Evolutionary conservation across 2,113 vertebrate species (phyloP).

Genomic region (Hippocampus mohnikei): DNA sequence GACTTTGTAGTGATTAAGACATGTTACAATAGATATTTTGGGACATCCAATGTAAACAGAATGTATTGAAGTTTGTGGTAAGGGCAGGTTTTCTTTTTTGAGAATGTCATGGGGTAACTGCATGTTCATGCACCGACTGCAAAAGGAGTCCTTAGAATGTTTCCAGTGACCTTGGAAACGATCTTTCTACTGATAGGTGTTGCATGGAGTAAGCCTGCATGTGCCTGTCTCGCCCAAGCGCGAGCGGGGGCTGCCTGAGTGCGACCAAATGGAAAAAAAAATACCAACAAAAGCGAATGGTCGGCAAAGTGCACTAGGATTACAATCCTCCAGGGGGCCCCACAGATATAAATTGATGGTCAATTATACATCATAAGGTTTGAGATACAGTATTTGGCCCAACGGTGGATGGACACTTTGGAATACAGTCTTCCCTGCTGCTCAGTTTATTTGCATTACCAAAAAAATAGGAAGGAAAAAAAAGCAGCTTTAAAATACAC

Average conservation of each 20-base stretch:
- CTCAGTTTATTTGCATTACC: not conserved
- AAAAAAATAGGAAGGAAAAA: not conserved
- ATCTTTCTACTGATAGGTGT: slow-evolving; percentile 11
- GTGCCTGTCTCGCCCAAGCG: not conserved
- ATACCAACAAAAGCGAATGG: slow-evolving; percentile 30
- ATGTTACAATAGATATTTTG: not conserved
- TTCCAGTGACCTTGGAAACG: slow-evolving; percentile 31
- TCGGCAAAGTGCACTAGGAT: slow-evolving; percentile 37
- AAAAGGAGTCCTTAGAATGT: slow-evolving; percentile 20
- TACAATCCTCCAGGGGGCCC: slow-evolving; percentile 50
- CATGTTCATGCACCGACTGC: slow-evolving; percentile 8
- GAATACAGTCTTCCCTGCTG: not conserved
- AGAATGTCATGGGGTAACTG: slow-evolving; percentile 42
- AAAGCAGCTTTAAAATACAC: not conserved
- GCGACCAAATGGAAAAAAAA: slow-evolving; percentile 42
- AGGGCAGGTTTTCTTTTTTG: slow-evolving; percentile 18
- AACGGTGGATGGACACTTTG: not conserved
- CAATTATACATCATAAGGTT: not conserved
- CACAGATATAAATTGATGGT: slow-evolving; percentile 39
- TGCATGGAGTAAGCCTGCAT: not conserved
- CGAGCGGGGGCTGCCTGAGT: not conserved
- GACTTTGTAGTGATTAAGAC: not conserved
- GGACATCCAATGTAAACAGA: not conserved
- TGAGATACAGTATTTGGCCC: not conserved
- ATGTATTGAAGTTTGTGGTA: not conserved